Evolutionary conservation across 2,888 invertebrate species (phyloP).

Genomic region (Thymelicus acteon): DNA sequence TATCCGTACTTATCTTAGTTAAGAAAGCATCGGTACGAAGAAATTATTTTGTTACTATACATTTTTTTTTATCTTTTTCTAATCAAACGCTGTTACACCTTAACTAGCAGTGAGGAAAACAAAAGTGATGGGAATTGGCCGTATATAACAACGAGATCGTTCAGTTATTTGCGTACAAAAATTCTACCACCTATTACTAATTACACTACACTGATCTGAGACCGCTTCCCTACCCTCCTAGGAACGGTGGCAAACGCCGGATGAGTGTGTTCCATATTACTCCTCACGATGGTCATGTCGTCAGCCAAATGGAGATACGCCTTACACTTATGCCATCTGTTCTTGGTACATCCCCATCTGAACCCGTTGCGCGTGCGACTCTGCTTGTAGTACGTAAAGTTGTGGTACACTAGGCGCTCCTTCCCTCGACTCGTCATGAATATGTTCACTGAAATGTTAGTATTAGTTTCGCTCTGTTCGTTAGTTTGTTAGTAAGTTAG

Average conservation of each 20-base stretch:
- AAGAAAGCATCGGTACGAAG: too few species aligned
- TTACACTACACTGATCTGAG: slow-evolving; percentile 2
- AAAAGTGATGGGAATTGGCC: too few species aligned
- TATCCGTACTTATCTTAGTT: too few species aligned
- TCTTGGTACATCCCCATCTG: slow-evolving; percentile 80
- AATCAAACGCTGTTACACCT: too few species aligned
- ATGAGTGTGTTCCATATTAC: slow-evolving; percentile 77
- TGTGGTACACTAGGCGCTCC: slow-evolving; percentile 69
- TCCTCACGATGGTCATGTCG: slow-evolving; percentile 73
- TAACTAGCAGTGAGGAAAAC: too few species aligned
- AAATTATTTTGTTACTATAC: too few species aligned
- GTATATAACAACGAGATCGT: too few species aligned
- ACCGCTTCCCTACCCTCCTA: slow-evolving; percentile 36
- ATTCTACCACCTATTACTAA: too few species aligned
- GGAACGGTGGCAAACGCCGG: slow-evolving; percentile 56
- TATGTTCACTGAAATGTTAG: slow-evolving; percentile 75
- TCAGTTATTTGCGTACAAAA: too few species aligned
- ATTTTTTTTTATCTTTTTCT: too few species aligned
- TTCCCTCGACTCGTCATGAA: slow-evolving; percentile 79
- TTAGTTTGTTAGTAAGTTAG: slow-evolving; percentile 21
- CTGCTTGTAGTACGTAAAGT: slow-evolving; percentile 79
- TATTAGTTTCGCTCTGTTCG: slow-evolving; percentile 36
- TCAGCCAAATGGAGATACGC: slow-evolving; percentile 75
- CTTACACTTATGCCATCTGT: slow-evolving; percentile 77
- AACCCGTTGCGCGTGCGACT: slow-evolving; percentile 71